Conservation (phyloP, 2,113 vertebrate species). For the Monarcha castaneiventris region DNA sequence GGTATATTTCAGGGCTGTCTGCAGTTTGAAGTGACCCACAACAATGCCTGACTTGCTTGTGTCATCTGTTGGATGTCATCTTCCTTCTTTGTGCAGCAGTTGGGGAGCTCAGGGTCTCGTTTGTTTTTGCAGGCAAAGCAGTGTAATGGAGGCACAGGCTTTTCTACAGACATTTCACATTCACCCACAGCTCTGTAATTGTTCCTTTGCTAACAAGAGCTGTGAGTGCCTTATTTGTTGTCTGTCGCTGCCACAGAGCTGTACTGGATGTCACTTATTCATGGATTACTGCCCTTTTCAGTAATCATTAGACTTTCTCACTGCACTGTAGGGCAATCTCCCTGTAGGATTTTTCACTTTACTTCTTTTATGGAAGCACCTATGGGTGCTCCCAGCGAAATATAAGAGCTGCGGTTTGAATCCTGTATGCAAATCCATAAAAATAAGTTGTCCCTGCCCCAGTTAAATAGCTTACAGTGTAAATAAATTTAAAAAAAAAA, state of each 20-base stretch:
- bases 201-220: neutral
- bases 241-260: neutral
- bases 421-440: neutral
- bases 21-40: neutral
- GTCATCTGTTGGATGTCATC: neutral
- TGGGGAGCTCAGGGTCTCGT: neutral
- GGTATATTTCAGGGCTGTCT: neutral
- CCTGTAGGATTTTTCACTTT: neutral
- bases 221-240: neutral
- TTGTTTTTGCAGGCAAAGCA: neutral
- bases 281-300: neutral
- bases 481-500: neutral
- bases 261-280: neutral
- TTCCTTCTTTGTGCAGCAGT: neutral
- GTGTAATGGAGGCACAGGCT: neutral
- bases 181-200: neutral
- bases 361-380: neutral
- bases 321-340: neutral
- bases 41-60: neutral
- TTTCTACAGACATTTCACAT: neutral
- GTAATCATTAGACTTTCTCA: neutral
- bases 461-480: neutral
- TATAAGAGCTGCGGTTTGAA: neutral
- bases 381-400: neutral
- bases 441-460: neutral